Conservation (phyloP, 1,140 invertebrate genomes). For the Gryon sp. region DNA sequence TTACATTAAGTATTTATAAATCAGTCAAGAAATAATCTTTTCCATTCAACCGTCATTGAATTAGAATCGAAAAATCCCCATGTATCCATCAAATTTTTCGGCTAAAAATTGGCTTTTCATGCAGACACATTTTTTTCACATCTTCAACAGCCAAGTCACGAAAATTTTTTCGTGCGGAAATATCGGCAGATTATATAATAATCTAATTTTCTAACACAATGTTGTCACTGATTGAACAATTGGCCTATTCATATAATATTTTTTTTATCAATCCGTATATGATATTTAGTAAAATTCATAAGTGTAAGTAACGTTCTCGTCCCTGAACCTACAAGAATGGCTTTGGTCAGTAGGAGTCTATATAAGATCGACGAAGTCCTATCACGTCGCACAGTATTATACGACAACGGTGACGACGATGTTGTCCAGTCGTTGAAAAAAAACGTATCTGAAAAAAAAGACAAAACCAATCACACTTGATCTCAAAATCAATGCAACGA, state of each 20-base stretch:
- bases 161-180: conserved; percentile 28
- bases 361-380: conserved; percentile 74
- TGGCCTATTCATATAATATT: neutral
- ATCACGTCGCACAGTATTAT: conserved; percentile 72
- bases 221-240: neutral
- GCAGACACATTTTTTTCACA: too few relatives aligned
- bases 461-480: neutral
- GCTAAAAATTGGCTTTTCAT: too few relatives aligned
- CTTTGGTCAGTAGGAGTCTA: conserved; percentile 71
- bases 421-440: conserved; percentile 50
- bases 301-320: conserved; percentile 60
- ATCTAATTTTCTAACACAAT: conserved; percentile 3
- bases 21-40: too few relatives aligned
- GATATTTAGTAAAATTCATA: conserved; percentile 40
- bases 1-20: too few relatives aligned
- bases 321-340: conserved; percentile 73
- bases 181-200: conserved; percentile 10
- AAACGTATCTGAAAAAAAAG: conserved; percentile 13
- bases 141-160: too few relatives aligned
- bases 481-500: conserved; percentile 9
- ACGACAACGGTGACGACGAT: conserved; percentile 67
- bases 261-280: neutral
- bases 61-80: too few relatives aligned
- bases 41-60: too few relatives aligned
- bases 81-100: too few relatives aligned